phyloP scores from a whole-genome alignment of 2,888 invertebrate species.

The Congeria kusceri region DNA sequence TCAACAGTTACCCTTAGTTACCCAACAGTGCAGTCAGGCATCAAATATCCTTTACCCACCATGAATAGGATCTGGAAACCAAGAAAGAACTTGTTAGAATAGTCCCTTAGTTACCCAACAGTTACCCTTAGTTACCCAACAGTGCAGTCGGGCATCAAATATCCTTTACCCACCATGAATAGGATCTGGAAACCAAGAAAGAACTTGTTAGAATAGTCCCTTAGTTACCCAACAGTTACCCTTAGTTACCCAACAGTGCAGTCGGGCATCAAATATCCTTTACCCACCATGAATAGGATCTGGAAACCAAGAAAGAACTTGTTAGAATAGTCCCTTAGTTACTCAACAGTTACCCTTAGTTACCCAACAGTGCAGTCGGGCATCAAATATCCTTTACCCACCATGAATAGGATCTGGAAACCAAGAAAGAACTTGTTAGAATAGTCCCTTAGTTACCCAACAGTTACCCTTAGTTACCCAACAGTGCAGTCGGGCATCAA shows the following conservation, averaged over 20 bases:
- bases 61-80: constrained; percentile 93
- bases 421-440: too few species aligned
- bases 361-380: constrained; percentile 96
- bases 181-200: constrained; percentile 89
- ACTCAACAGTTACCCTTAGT: too few species aligned
- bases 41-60: constrained; percentile 96
- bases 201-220: too few species aligned
- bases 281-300: constrained; percentile 98
- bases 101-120: too few species aligned
- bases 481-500: constrained; percentile 94
- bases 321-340: too few species aligned
- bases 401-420: constrained; percentile 95
- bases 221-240: too few species aligned
- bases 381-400: constrained; percentile 95
- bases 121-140: too few species aligned
- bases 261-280: constrained; percentile 95
- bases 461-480: too few species aligned
- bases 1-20: too few species aligned
- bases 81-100: background rate
- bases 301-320: constrained; percentile 86
- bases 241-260: too few species aligned
- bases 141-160: constrained; percentile 94
- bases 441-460: too few species aligned
- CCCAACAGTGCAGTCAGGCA: constrained; percentile 95
- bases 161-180: constrained; percentile 98